Conservation (phyloP, 2,888 invertebrate genomes). For the Criorhina ranunculi region DNA sequence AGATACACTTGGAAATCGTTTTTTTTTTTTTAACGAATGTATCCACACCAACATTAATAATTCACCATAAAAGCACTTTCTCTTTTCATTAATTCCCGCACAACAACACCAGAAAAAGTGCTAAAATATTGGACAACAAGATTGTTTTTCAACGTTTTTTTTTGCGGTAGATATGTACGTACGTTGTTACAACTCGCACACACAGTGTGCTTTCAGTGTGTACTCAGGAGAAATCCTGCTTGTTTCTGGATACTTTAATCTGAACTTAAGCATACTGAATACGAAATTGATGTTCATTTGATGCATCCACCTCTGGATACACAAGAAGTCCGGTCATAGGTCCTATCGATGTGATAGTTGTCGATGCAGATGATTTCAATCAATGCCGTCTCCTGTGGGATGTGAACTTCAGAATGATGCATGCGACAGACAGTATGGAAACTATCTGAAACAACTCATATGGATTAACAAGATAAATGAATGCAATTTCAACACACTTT, state of each 20-base stretch:
- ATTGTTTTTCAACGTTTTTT: not conserved
- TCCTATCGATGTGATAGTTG: slow-evolving; percentile 1
- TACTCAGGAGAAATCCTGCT: slow-evolving; percentile 1
- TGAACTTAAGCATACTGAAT: slow-evolving; percentile 1
- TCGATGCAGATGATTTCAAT: slow-evolving; percentile 36
- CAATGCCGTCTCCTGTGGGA: slow-evolving; percentile 15
- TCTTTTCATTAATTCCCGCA: slow-evolving; percentile 77
- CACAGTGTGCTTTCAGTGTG: too few relatives aligned
- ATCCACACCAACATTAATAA: slow-evolving; percentile 39
- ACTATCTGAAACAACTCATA: too few relatives aligned
- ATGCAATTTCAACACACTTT: slow-evolving; percentile 24
- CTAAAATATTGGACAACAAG: slow-evolving; percentile 53
- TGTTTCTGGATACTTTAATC: slow-evolving; percentile 10
- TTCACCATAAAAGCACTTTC: slow-evolving; percentile 78
- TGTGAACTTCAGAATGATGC: slow-evolving; percentile 3
- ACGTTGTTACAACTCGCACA: slow-evolving; percentile 23
- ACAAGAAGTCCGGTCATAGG: not conserved
- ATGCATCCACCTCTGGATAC: slow-evolving; percentile 5
- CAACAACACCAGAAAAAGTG: slow-evolving; percentile 50
- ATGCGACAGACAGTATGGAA: not conserved
- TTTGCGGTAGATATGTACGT: too few relatives aligned
- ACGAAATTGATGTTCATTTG: slow-evolving; percentile 22
- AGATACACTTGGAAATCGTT: not conserved
- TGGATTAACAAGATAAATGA: slow-evolving; percentile 56
- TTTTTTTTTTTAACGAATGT: not conserved